Conservation (phyloP, 2,888 invertebrate genomes). For the Idaea dimidiata region DNA sequence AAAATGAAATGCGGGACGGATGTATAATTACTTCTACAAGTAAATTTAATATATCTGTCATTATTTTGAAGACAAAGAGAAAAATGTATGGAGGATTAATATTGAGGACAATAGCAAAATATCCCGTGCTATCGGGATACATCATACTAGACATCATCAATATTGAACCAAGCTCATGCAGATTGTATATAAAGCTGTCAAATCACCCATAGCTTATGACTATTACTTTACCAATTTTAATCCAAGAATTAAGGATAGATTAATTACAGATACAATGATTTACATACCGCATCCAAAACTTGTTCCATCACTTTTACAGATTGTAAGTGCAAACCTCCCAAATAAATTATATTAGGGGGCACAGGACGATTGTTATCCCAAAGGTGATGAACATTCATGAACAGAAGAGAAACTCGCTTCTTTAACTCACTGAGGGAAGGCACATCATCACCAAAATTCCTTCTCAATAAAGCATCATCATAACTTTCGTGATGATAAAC, state of each 20-base stretch:
- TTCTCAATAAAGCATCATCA: conserved; percentile 24
- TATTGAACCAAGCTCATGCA: too few relatives aligned
- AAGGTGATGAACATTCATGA: conserved; percentile 50
- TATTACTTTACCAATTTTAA: too few relatives aligned
- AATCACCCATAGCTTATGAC: too few relatives aligned
- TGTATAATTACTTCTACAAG: too few relatives aligned
- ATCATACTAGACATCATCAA: too few relatives aligned
- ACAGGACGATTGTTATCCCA: conserved; percentile 44
- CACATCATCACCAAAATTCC: conserved; percentile 12
- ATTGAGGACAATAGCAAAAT: too few relatives aligned
- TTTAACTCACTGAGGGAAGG: conserved; percentile 11
- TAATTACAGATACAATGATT: neutral
- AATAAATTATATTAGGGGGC: conserved; percentile 48
- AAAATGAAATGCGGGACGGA: too few relatives aligned
- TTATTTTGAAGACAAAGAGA: too few relatives aligned
- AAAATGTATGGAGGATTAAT: too few relatives aligned
- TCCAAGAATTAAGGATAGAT: neutral
- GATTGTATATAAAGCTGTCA: too few relatives aligned
- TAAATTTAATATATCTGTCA: too few relatives aligned
- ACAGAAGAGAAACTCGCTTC: conserved; percentile 37
- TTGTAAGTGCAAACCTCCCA: conserved; percentile 48
- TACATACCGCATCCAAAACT: neutral
- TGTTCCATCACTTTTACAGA: neutral
- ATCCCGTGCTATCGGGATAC: too few relatives aligned
- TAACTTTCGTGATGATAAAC: conserved; percentile 3